phyloP scores from a whole-genome alignment of 1,140 invertebrate species.

The Aporrectodea caliginosa region DNA sequence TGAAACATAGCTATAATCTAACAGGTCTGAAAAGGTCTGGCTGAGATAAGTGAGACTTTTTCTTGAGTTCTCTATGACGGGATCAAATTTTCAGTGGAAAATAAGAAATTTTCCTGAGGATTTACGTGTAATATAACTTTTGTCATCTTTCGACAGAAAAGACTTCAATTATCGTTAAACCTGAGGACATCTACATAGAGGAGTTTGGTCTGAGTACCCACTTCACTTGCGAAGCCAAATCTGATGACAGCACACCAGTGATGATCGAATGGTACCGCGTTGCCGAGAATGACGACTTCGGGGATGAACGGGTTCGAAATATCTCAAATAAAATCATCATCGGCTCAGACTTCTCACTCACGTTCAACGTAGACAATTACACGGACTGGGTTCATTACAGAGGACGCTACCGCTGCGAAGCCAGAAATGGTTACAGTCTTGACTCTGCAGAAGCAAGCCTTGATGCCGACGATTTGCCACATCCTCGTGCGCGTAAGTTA shows the following conservation, averaged over 20 bases:
- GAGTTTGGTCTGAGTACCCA: not conserved
- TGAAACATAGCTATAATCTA: too few species aligned
- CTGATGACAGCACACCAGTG: slow-evolving; percentile 28
- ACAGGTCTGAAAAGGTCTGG: too few species aligned
- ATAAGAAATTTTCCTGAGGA: too few species aligned
- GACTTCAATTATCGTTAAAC: not conserved
- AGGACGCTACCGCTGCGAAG: not conserved
- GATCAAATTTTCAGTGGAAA: too few species aligned
- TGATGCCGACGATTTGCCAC: not conserved
- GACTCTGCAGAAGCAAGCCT: not conserved
- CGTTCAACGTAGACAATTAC: not conserved
- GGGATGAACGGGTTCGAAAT: not conserved
- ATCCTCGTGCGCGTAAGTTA: too few species aligned
- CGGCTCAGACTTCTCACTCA: not conserved
- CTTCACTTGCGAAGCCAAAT: slow-evolving; percentile 20
- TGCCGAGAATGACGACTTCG: not conserved
- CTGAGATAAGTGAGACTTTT: too few species aligned
- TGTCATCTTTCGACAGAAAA: not conserved
- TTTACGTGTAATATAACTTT: too few species aligned
- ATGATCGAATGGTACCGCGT: slow-evolving; percentile 8
- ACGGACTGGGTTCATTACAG: not conserved
- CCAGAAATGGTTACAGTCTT: not conserved
- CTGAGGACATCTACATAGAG: not conserved
- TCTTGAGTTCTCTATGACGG: too few species aligned
- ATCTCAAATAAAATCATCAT: not conserved